These are phyloP conservation scores for Ectemnius cavifrons DNA, from an alignment of 2,888 invertebrate species.

Conservation along the genomic window DNA sequence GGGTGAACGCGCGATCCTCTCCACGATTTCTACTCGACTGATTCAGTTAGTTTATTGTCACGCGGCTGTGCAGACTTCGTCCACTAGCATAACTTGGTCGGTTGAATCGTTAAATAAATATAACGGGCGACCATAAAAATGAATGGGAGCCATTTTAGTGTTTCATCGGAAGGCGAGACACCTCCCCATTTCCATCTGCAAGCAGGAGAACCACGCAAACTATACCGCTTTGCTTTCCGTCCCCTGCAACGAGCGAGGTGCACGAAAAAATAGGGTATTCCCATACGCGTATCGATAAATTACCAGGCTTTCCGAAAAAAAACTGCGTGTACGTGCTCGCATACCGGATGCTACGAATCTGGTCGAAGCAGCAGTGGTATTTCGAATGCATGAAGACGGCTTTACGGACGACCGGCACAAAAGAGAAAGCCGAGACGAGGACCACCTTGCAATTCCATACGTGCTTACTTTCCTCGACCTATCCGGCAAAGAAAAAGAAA, in stretches of 20 bases:
- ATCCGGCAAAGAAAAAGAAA: neutral
- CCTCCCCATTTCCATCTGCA: neutral
- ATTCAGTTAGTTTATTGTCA: conserved; percentile 45
- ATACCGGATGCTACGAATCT: conserved; percentile 13
- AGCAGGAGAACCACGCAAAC: neutral
- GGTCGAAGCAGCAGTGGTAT: conserved; percentile 5
- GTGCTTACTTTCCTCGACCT: neutral
- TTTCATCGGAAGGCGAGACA: neutral
- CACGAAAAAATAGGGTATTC: neutral
- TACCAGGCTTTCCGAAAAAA: conserved; percentile 33
- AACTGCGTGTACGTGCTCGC: conserved; percentile 43
- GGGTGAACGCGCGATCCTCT: conserved; percentile 38
- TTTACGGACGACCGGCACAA: conserved; percentile 26
- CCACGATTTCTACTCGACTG: conserved; percentile 37
- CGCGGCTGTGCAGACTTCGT: conserved; percentile 21
- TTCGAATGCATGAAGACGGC: conserved; percentile 32
- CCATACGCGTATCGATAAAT: conserved; percentile 38
- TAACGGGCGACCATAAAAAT: neutral
- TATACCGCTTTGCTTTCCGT: neutral
- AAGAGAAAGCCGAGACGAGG: conserved; percentile 12
- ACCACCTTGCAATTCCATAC: neutral
- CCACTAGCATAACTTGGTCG: conserved; percentile 23
- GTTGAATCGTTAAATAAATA: neutral
- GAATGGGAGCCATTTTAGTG: neutral
- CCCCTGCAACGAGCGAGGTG: neutral